These are phyloP conservation scores for Zalophus californianus DNA, from an alignment of 2,797 vertebrate genomes.

Conservation along the genomic window DNA sequence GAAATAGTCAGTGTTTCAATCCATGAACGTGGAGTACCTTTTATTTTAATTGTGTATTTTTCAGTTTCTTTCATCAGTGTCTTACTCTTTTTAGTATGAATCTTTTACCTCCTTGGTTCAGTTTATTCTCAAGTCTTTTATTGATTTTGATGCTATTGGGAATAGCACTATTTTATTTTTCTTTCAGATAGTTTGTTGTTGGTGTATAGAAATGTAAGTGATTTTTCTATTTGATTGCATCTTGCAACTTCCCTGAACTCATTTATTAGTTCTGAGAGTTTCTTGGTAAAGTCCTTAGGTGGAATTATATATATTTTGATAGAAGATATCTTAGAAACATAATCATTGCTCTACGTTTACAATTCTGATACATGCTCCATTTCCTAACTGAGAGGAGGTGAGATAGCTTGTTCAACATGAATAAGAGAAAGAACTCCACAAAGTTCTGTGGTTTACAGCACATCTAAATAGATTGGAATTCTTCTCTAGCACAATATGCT, in stretches of 20 bases:
- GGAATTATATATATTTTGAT: neutral
- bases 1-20: neutral
- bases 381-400: neutral
- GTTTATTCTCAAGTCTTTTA: neutral
- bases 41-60: neutral
- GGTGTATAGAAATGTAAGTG: neutral
- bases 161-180: neutral
- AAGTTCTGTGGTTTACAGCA: neutral
- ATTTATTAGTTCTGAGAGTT: neutral
- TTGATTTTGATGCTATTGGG: neutral
- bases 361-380: neutral
- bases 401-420: neutral
- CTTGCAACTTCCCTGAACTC: neutral
- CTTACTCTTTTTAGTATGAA: neutral
- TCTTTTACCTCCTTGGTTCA: neutral
- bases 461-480: neutral
- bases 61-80: neutral
- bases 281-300: neutral
- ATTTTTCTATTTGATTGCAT: neutral
- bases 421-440: neutral
- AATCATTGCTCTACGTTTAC: neutral
- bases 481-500: neutral
- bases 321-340: neutral
- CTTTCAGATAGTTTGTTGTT: neutral
- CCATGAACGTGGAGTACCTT: neutral